Evolutionary conservation across 2,113 vertebrate genomes (phyloP), one percentile per base, ranked within the genome.

Genomic region (Peromyscus californicus): DNA sequence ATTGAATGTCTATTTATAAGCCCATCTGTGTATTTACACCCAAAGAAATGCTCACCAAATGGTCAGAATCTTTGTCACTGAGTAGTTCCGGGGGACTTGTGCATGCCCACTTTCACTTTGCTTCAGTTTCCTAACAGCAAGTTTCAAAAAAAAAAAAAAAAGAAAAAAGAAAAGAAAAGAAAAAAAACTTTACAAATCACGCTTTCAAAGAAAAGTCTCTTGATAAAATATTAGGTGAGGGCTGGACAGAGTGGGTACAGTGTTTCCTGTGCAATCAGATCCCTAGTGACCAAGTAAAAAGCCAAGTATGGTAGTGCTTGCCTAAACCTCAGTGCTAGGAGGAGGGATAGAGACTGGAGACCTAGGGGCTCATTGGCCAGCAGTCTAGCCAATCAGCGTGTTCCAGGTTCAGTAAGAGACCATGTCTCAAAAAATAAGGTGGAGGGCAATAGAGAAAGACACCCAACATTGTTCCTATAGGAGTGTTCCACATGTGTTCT

Each of bases 11-110:
- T 91, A 51, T 45, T 72, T 75, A 70, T 90, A 54, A 45, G 17
- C 19, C 80, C 80, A 72, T 85, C 89, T 90, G 83, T 82, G 61
- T 74, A 61, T 63, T 65, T 72, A 91, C 24, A 31, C 59, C 67
- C 96, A 89, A 95, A 97, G 78, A 96, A 94, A 67, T 61, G 61
- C 75, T 83, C 84, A 88, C 48, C 78, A 91, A 95, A 96, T 83
- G 87, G 36, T 19, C 67, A 45, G 90, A 84, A 48, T 72, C 95
- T 93, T 96, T 90, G 65, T 93, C 87, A 82, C 93, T 29, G 51
- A 84, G n/a, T 36, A 31, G 51, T 95, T 94, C 88, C 76, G 39
- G 88, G 89, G 4, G 21, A 65, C 48, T 76, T 94, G 59, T 85
- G 57, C n/a, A 90, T 85, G 74, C 89, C 72, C 72, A 61, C 83